phyloP scores from a whole-genome alignment of 2,113 vertebrate genomes.

The Sus scrofa region T2T-Sscrofa CM000827.6:68697501-68698000 shows the following conservation, averaged over 20 bases:
- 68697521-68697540: background rate
- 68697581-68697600: background rate
- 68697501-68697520: background rate
- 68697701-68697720: background rate
- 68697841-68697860: background rate
- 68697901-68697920: too few relatives aligned
- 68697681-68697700: background rate
- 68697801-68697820: background rate
- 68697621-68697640: background rate
- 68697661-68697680: background rate
- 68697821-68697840: background rate
- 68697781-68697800: background rate
- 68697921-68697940: too few relatives aligned
- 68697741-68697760: background rate
- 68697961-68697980: too few relatives aligned
- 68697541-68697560: background rate
- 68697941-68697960: too few relatives aligned
- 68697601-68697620: background rate
- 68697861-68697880: background rate
- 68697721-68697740: background rate
- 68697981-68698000: too few relatives aligned
- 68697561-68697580: background rate
- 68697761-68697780: background rate
- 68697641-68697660: background rate
- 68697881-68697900: too few relatives aligned